Evolutionary conservation across 2,113 vertebrate genomes (phyloP).

Genomic region (Rhynchomys soricoides): DNA sequence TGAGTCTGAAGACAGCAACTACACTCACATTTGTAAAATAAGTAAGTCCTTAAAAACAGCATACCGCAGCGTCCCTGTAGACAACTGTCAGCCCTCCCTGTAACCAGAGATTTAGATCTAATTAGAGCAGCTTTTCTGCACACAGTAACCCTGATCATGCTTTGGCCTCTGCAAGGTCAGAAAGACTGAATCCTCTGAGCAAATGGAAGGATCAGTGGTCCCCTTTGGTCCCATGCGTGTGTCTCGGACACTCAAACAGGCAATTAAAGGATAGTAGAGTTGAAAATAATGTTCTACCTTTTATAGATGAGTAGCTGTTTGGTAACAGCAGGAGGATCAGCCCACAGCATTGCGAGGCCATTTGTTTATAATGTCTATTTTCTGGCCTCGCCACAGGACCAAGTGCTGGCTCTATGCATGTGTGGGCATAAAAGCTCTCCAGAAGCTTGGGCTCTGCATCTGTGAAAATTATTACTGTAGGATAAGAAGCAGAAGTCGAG

Average conservation of each 20-base stretch:
- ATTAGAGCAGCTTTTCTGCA: background rate
- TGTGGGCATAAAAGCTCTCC: background rate
- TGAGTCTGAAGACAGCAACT: too few relatives aligned
- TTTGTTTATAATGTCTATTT: conserved; percentile 30
- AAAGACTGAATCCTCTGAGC: background rate
- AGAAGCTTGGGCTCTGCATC: background rate
- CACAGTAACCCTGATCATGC: background rate
- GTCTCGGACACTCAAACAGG: background rate
- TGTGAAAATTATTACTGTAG: background rate
- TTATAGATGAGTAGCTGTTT: background rate
- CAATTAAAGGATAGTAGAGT: background rate
- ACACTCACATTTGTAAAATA: too few relatives aligned
- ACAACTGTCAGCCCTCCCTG: background rate
- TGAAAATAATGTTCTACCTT: conserved; percentile 35
- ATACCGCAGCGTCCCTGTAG: background rate
- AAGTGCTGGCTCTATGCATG: background rate
- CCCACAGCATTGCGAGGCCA: background rate
- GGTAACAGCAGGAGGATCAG: background rate
- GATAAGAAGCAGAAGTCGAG: conserved; percentile 41
- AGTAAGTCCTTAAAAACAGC: background rate
- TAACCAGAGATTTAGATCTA: background rate
- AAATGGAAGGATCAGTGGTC: background rate
- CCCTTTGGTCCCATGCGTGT: background rate
- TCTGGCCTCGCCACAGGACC: background rate
- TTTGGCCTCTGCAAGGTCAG: background rate